These are phyloP conservation scores for Dipodomys merriami DNA, from an alignment of 2,113 vertebrate species.

Conservation along the genomic window DNA sequence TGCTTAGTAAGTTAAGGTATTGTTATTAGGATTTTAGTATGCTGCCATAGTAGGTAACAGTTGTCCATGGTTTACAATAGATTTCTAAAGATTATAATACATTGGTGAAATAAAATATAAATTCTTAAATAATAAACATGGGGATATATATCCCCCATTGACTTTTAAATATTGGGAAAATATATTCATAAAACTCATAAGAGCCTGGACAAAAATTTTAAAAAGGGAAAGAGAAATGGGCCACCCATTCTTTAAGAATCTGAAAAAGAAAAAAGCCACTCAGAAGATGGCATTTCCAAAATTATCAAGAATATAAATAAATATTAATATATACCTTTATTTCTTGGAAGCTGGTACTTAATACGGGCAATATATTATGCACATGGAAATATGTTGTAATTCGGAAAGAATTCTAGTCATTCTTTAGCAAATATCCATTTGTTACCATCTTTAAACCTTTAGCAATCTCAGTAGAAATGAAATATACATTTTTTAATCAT, in stretches of 20 bases:
- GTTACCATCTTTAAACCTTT: background rate
- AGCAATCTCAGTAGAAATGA: slow-evolving; percentile 54
- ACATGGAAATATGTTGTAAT: background rate
- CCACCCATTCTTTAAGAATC: slow-evolving; percentile 3
- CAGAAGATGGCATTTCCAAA: slow-evolving; percentile 36
- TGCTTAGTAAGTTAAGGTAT: background rate
- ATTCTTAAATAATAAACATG: slow-evolving; percentile 11
- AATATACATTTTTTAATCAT: slow-evolving; percentile 63
- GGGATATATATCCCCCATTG: background rate
- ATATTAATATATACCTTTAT: background rate
- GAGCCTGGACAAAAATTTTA: background rate
- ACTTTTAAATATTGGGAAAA: background rate
- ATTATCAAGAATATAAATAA: slow-evolving; percentile 47
- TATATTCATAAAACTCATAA: background rate
- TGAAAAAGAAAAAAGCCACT: slow-evolving; percentile 22
- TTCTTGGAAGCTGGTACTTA: slow-evolving; percentile 3
- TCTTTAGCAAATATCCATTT: slow-evolving; percentile 64
- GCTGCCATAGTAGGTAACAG: background rate
- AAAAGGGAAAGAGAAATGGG: background rate
- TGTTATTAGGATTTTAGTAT: slow-evolving; percentile 13
- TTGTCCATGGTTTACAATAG: background rate
- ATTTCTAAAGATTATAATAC: background rate
- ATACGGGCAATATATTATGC: background rate
- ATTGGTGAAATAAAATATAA: slow-evolving; percentile 13
- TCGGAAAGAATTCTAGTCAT: slow-evolving; percentile 6